phyloP scores from a whole-genome alignment of 2,888 invertebrate genomes.

The Cryptocephalus primarius region DNA sequence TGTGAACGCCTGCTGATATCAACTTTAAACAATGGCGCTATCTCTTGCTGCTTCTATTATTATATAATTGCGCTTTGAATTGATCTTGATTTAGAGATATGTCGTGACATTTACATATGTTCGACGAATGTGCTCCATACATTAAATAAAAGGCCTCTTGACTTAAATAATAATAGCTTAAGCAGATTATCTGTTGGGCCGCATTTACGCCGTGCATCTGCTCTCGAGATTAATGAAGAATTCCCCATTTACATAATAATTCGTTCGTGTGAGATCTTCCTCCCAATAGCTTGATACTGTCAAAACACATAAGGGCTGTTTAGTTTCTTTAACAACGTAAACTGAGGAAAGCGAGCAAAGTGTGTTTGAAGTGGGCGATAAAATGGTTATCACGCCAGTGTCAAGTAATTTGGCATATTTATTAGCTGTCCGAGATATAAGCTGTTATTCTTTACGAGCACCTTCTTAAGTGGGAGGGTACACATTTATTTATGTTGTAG shows the following conservation, averaged over 20 bases:
- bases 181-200: no score
- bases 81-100: not conserved
- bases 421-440: conserved; percentile 20
- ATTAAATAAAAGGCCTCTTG: not conserved
- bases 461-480: conserved; percentile 20
- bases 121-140: not conserved
- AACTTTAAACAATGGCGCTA: not conserved
- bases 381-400: conserved; percentile 21
- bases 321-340: conserved; percentile 7
- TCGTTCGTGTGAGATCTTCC: no score
- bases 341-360: conserved; percentile 10
- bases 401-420: conserved; percentile 26
- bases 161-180: no score
- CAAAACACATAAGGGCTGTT: no score
- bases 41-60: not conserved
- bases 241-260: no score
- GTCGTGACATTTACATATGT: conserved; percentile 4
- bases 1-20: conserved; percentile 20
- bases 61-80: not conserved
- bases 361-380: conserved; percentile 19
- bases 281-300: no score
- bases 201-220: no score
- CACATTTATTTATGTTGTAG: conserved; percentile 17
- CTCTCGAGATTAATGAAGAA: no score
- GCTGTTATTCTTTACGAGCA: conserved; percentile 21